These are phyloP conservation scores for Callipepla squamata DNA, from an alignment of 2,113 vertebrate genomes.

Conservation along the genomic window DNA sequence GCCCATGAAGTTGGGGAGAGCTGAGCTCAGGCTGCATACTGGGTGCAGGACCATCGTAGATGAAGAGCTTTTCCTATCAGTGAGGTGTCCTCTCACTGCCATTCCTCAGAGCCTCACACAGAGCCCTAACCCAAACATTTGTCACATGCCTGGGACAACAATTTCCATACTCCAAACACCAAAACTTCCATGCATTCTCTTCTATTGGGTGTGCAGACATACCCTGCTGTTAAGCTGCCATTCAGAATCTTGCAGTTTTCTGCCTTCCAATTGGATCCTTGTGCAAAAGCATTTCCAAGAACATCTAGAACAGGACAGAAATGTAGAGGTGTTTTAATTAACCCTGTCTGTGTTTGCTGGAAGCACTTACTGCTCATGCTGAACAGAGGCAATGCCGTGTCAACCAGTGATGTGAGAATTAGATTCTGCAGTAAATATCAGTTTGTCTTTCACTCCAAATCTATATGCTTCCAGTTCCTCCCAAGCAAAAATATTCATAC, in stretches of 20 bases:
- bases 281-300: neutral
- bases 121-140: neutral
- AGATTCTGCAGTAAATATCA: neutral
- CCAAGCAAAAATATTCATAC: neutral
- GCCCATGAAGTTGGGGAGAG: neutral
- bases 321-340: neutral
- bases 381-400: neutral
- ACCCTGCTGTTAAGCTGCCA: neutral
- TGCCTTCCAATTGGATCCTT: neutral
- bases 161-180: neutral
- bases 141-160: neutral
- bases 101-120: fast-evolving
- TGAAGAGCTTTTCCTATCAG: neutral
- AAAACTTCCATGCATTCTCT: neutral
- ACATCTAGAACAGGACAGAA: neutral
- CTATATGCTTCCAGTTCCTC: neutral
- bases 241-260: neutral
- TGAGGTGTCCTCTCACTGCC: neutral
- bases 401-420: neutral
- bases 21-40: fast-evolving
- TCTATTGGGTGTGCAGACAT: neutral
- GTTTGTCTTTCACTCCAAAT: neutral
- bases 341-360: neutral
- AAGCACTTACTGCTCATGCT: fast-evolving
- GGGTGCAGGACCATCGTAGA: neutral